Percentiles rank a stretch among this genome's conserved stretches.
phyloP scores from a whole-genome alignment of 2,888 invertebrate species.

The Latrodectus elegans region DNA sequence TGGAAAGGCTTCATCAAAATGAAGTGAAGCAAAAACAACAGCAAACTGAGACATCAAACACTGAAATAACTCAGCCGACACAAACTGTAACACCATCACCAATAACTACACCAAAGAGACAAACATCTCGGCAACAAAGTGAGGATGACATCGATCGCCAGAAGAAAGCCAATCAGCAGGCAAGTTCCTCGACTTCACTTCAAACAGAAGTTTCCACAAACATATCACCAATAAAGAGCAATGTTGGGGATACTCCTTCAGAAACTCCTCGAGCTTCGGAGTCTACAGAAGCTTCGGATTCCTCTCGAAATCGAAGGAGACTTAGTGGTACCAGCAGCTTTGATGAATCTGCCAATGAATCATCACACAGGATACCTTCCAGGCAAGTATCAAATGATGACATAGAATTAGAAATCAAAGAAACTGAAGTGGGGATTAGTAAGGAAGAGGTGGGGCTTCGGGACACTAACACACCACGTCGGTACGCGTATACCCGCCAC shows the following conservation, averaged over 20 bases:
- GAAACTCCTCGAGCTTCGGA: conserved; percentile 21
- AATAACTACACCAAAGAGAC: conserved; percentile 71
- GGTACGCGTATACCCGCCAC: conserved; percentile 62
- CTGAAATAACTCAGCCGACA: conserved; percentile 70
- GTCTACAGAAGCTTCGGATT: conserved; percentile 41
- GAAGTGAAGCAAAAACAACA: conserved; percentile 81
- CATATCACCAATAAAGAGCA: conserved; percentile 11
- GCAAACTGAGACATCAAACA: conserved; percentile 78
- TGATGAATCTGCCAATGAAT: conserved; percentile 26
- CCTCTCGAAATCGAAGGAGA: conserved; percentile 25
- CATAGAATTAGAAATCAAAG: conserved; percentile 50
- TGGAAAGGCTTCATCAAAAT: conserved; percentile 89
- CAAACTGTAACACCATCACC: conserved; percentile 66
- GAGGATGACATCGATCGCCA: conserved; percentile 92
- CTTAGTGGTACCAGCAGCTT: conserved; percentile 40
- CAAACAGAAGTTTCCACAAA: conserved; percentile 4
- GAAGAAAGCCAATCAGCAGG: conserved; percentile 86
- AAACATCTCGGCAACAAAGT: conserved; percentile 84
- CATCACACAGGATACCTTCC: conserved; percentile 39
- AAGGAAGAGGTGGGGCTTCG: conserved; percentile 58
- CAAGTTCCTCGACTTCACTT: conserved; percentile 71
- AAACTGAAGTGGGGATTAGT: conserved; percentile 58
- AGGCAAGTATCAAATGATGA: conserved; percentile 69
- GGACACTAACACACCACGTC: conserved; percentile 40
- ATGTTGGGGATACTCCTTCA: conserved; percentile 10